Percentiles rank a stretch among this genome's conserved stretches.
phyloP scores from a whole-genome alignment of 2,113 vertebrate genomes.

The human region DNA sequence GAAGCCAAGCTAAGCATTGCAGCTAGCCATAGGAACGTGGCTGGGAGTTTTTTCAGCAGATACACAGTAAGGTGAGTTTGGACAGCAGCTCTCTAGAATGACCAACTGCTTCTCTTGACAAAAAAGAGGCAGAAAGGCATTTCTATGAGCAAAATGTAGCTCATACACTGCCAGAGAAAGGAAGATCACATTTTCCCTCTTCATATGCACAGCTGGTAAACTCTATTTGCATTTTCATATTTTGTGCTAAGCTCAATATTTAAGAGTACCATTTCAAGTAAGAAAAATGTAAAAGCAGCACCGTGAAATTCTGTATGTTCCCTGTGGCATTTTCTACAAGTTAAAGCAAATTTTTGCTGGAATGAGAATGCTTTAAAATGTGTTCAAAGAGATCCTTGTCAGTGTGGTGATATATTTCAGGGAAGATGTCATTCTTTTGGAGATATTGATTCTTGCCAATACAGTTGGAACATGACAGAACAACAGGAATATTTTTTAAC shows the following conservation, averaged over 20 bases:
- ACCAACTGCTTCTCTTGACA: neutral
- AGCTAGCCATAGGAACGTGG: fast-evolving
- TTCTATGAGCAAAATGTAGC: neutral
- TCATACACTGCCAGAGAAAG: neutral
- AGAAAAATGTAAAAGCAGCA: neutral
- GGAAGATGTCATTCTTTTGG: neutral
- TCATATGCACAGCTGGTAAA: neutral
- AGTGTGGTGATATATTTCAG: neutral
- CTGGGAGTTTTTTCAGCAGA: neutral
- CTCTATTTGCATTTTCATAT: conserved; percentile 6
- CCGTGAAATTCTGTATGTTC: neutral
- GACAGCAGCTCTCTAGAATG: neutral
- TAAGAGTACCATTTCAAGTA: conserved; percentile 34
- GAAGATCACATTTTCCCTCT: neutral
- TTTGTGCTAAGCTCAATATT: conserved; percentile 29
- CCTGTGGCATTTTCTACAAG: neutral
- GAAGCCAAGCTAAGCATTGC: neutral
- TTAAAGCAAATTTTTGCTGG: neutral
- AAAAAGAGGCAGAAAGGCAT: neutral
- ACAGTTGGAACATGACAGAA: neutral
- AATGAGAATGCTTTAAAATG: neutral
- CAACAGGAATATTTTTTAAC: conserved; percentile 41
- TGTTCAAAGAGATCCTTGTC: neutral
- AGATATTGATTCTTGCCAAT: neutral
- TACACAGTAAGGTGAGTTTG: neutral